Evolutionary conservation across 2,888 invertebrate species (phyloP).

Genomic region (Bugula neritina): DNA sequence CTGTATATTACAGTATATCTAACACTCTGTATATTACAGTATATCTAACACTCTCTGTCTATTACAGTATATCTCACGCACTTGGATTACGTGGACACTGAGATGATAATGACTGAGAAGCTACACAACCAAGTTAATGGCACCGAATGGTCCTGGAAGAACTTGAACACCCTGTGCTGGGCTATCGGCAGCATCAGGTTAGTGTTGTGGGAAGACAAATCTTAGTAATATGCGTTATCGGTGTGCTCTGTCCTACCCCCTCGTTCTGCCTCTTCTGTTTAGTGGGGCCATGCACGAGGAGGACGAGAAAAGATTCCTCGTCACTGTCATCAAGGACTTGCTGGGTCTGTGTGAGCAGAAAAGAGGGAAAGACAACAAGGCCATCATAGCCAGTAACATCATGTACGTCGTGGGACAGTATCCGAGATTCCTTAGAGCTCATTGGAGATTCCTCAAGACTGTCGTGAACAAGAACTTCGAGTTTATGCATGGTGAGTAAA

Average conservation of each 20-base stretch:
- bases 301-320: slow-evolving; percentile 96
- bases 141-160: slow-evolving; percentile 99
- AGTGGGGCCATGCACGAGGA: slow-evolving; percentile 98
- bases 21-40: background rate
- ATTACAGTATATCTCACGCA: slow-evolving; percentile 88
- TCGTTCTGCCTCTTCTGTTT: too few relatives aligned
- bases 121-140: slow-evolving; percentile 97
- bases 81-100: slow-evolving; percentile 94
- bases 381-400: slow-evolving; percentile 98
- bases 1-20: too few relatives aligned
- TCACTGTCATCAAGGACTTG: slow-evolving; percentile 90
- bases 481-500: slow-evolving; percentile 80
- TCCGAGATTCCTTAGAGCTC: slow-evolving; percentile 93
- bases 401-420: slow-evolving; percentile 99
- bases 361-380: slow-evolving; percentile 97
- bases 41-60: background rate
- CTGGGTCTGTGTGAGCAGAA: slow-evolving; percentile 90
- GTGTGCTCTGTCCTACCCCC: too few relatives aligned
- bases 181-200: slow-evolving; percentile 23
- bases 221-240: too few relatives aligned
- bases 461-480: slow-evolving; percentile 99
- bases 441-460: slow-evolving; percentile 99
- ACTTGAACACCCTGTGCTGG: slow-evolving; percentile 75
- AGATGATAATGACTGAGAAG: slow-evolving; percentile 97
- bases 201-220: background rate